Conservation (phyloP, 2,888 invertebrate species). For the Drepana falcataria region DNA sequence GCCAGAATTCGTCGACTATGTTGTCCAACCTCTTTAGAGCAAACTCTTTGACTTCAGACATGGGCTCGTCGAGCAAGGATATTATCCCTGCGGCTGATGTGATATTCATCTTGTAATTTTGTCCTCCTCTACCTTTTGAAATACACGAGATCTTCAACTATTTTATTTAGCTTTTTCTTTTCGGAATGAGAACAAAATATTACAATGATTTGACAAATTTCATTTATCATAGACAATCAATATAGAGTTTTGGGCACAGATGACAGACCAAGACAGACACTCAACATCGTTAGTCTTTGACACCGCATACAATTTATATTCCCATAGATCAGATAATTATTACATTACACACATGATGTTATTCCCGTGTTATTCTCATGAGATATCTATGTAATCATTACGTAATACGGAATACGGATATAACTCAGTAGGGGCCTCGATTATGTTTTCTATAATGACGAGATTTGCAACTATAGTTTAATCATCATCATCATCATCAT, state of each 20-base stretch:
- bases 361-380: too few species aligned
- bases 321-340: too few species aligned
- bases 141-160: slow-evolving; percentile 7
- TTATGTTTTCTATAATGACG: too few species aligned
- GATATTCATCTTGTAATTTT: slow-evolving; percentile 62
- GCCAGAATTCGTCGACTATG: slow-evolving; percentile 99
- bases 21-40: slow-evolving; percentile 94
- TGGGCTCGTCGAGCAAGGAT: slow-evolving; percentile 95
- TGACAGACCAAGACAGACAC: too few species aligned
- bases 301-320: too few species aligned
- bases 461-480: too few species aligned
- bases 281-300: too few species aligned
- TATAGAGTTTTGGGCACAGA: neutral
- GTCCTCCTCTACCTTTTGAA: slow-evolving; percentile 13
- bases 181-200: slow-evolving; percentile 28
- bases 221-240: slow-evolving; percentile 35
- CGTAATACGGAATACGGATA: too few species aligned
- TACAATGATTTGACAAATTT: slow-evolving; percentile 72
- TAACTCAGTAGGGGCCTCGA: too few species aligned
- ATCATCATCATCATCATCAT: too few species aligned
- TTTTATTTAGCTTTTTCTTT: slow-evolving; percentile 17
- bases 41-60: slow-evolving; percentile 95
- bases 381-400: too few species aligned
- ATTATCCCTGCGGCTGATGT: slow-evolving; percentile 91
- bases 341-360: too few species aligned